phyloP scores from a whole-genome alignment of 2,113 vertebrate genomes.

The Etheostoma spectabile region DNA sequence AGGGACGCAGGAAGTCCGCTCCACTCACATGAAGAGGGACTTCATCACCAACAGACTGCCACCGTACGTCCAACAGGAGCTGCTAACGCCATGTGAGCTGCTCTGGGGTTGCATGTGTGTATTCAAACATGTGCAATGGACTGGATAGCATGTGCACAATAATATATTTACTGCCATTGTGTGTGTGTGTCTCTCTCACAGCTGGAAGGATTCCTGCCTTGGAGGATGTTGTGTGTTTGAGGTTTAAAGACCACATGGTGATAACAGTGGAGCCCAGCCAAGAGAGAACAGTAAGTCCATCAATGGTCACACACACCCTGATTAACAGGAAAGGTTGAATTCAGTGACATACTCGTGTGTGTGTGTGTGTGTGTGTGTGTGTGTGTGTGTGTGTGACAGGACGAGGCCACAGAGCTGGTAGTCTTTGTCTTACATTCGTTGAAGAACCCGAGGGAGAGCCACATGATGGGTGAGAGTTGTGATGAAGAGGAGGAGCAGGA shows the following conservation, averaged over 20 bases:
- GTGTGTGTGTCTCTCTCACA: slow-evolving; percentile 55
- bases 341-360: background rate
- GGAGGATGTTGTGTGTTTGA: slow-evolving; percentile 84
- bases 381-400: slow-evolving; percentile 64
- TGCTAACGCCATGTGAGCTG: slow-evolving; percentile 79
- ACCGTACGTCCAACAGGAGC: slow-evolving; percentile 77
- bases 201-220: slow-evolving; percentile 85
- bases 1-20: slow-evolving; percentile 69
- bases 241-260: slow-evolving; percentile 85
- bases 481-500: slow-evolving; percentile 47
- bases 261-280: slow-evolving; percentile 85
- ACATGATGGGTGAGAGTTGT: slow-evolving; percentile 90
- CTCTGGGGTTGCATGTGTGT: background rate
- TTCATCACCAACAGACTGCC: slow-evolving; percentile 89
- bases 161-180: background rate
- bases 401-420: slow-evolving; percentile 83
- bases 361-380: no score
- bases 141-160: background rate
- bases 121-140: background rate
- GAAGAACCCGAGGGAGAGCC: slow-evolving; percentile 87
- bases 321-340: background rate
- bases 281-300: slow-evolving; percentile 82
- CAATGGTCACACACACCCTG: background rate
- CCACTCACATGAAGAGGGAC: slow-evolving; percentile 91
- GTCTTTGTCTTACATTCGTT: slow-evolving; percentile 90